phyloP scores from a whole-genome alignment of 2,888 invertebrate genomes.

The Beris morrisii region DNA sequence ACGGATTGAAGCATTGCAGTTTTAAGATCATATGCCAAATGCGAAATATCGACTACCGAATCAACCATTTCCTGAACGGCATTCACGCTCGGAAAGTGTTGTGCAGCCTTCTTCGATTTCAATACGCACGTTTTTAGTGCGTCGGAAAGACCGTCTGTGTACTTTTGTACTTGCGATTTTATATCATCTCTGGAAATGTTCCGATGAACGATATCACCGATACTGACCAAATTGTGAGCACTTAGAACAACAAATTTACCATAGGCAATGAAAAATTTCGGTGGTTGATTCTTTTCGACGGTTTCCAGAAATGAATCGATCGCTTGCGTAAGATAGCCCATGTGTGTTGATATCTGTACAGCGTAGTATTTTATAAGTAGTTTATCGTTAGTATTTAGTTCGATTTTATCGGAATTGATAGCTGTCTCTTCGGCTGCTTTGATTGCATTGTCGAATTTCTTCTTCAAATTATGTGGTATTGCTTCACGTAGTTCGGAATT shows the following conservation, averaged over 20 bases:
- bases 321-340: conserved; percentile 80
- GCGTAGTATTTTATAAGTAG: conserved; percentile 86
- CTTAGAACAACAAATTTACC: conserved; percentile 93
- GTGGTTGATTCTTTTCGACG: conserved; percentile 91
- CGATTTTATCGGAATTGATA: conserved; percentile 58
- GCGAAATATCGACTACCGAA: conserved; percentile 82
- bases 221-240: conserved; percentile 90
- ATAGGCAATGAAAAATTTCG: conserved; percentile 89
- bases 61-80: conserved; percentile 95
- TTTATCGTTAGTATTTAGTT: conserved; percentile 74
- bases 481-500: conserved; percentile 74
- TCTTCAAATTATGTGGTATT: conserved; percentile 71
- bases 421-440: conserved; percentile 70
- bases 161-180: conserved; percentile 71
- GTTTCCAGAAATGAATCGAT: conserved; percentile 91
- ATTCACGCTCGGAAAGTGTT: conserved; percentile 86
- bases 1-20: conserved; percentile 73
- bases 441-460: conserved; percentile 74
- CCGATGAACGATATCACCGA: conserved; percentile 90
- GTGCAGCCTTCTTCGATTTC: conserved; percentile 87
- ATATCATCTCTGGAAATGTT: conserved; percentile 76
- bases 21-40: conserved; percentile 79
- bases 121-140: conserved; percentile 80
- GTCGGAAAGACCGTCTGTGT: conserved; percentile 79
- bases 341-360: conserved; percentile 82